These are phyloP conservation scores for Coreius guichenoti DNA, from an alignment of 2,797 vertebrate genomes.

Conservation along the genomic window DNA sequence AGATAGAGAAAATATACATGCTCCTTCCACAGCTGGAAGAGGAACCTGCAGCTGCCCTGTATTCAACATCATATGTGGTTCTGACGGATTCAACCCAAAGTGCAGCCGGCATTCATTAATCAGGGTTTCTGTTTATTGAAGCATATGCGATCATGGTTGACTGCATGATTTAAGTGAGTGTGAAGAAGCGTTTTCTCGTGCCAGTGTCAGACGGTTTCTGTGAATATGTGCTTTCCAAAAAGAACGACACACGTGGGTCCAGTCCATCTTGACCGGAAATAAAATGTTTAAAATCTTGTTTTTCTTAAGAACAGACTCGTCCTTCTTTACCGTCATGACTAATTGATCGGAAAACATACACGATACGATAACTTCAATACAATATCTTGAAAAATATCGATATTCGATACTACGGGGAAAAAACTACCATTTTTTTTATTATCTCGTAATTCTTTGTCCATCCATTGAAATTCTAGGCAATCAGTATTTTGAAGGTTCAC, in stretches of 20 bases:
- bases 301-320: neutral
- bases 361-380: too few species aligned
- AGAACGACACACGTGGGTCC: neutral
- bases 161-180: conserved; percentile 1
- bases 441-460: too few species aligned
- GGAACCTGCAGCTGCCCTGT: neutral
- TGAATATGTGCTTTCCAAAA: neutral
- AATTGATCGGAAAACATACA: neutral
- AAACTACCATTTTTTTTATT: too few species aligned
- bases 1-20: neutral
- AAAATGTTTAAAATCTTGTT: neutral
- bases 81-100: neutral
- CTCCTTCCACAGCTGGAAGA: neutral
- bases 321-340: neutral
- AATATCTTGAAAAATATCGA: too few species aligned
- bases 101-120: neutral
- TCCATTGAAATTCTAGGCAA: too few species aligned
- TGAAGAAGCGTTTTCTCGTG: neutral
- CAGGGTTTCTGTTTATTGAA: neutral
- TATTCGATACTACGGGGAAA: too few species aligned
- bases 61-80: neutral
- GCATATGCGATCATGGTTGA: neutral
- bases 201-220: neutral
- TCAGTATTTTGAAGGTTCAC: too few species aligned
- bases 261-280: neutral